These are phyloP conservation scores for Pherbina coryleti DNA, from an alignment of 2,888 invertebrate species.

Conservation along the genomic window DNA sequence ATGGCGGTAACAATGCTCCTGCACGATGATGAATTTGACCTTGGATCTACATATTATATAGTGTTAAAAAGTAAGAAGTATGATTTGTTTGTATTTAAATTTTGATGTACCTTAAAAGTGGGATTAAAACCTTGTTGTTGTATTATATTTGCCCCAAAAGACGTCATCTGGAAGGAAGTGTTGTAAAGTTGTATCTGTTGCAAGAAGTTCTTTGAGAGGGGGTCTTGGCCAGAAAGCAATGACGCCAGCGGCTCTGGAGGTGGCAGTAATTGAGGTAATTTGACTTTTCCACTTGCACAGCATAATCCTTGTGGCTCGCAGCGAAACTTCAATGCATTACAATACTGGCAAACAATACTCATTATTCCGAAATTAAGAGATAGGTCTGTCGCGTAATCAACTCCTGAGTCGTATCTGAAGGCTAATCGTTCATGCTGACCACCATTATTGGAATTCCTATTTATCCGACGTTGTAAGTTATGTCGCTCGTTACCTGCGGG, in stretches of 20 bases:
- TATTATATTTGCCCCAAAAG: conserved; percentile 45
- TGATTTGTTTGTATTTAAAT: too few relatives aligned
- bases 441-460: too few relatives aligned
- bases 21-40: background rate
- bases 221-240: conserved; percentile 50
- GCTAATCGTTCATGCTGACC: too few relatives aligned
- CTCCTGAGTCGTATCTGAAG: too few relatives aligned
- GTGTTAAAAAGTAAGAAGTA: too few relatives aligned
- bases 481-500: too few relatives aligned
- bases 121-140: conserved; percentile 36
- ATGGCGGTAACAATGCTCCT: background rate
- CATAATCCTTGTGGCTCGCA: conserved; percentile 64
- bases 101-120: conserved; percentile 24
- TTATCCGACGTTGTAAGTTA: background rate
- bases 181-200: conserved; percentile 48
- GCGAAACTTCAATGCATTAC: background rate
- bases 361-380: background rate
- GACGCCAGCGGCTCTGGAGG: conserved; percentile 61
- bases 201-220: conserved; percentile 47
- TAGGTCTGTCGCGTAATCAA: too few relatives aligned
- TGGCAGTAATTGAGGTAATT: conserved; percentile 58
- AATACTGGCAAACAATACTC: background rate
- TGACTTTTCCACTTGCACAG: conserved; percentile 65
- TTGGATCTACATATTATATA: background rate
- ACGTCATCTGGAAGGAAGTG: conserved; percentile 51